Evolutionary conservation across 2,888 invertebrate species (phyloP).

Genomic region (Hermaeophaga mercurialis): DNA sequence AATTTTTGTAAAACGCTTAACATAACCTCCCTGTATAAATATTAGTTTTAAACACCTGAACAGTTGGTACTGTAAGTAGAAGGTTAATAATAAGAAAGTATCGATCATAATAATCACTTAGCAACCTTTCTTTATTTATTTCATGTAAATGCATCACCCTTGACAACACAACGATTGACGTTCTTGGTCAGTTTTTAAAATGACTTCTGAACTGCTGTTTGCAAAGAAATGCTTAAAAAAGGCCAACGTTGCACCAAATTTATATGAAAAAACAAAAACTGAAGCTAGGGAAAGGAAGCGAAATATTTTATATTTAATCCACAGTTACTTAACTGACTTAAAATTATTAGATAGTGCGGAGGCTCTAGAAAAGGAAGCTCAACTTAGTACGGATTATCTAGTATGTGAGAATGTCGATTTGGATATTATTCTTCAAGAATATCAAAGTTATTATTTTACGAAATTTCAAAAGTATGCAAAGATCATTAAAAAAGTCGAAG

Average conservation of each 20-base stretch:
- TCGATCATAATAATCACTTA: neutral
- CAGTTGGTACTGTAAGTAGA: too few relatives aligned
- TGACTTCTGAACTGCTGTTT: constrained; percentile 17
- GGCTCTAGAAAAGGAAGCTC: constrained; percentile 72
- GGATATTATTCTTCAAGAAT: constrained; percentile 86
- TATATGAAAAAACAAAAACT: constrained; percentile 46
- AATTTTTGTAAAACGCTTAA: too few relatives aligned
- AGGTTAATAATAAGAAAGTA: too few relatives aligned
- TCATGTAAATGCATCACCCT: neutral
- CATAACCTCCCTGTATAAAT: too few relatives aligned
- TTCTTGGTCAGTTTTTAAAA: constrained; percentile 9
- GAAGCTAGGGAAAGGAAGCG: constrained; percentile 57
- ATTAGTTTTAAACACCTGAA: too few relatives aligned
- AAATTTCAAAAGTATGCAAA: constrained; percentile 87
- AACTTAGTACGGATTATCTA: constrained; percentile 69
- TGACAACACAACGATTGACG: neutral
- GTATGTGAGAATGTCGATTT: constrained; percentile 93
- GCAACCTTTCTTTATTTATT: neutral
- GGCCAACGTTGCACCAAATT: constrained; percentile 29
- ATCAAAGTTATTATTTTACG: constrained; percentile 82
- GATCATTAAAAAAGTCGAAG: constrained; percentile 66
- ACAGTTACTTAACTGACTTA: constrained; percentile 70
- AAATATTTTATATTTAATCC: constrained; percentile 68
- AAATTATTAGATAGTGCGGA: constrained; percentile 69
- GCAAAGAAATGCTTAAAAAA: constrained; percentile 9